Conservation (phyloP, 2,113 vertebrate genomes). For the Mungos mungo region DNA sequence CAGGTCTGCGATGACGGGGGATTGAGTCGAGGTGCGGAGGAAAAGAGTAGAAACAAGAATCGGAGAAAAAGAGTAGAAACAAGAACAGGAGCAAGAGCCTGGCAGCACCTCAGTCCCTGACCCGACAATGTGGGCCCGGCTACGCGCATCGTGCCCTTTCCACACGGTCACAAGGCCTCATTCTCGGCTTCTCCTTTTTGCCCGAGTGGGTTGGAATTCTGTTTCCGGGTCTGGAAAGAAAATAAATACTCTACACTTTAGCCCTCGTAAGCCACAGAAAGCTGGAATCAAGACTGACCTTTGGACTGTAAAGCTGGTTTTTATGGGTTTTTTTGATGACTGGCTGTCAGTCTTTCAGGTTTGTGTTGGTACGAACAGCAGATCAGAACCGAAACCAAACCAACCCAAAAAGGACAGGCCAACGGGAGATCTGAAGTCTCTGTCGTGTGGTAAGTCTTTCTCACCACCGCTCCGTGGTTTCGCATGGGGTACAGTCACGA, state of each 20-base stretch:
- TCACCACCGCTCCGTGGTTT: background rate
- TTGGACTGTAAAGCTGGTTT: background rate
- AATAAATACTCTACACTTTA: background rate
- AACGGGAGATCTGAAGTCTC: background rate
- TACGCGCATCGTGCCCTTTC: background rate
- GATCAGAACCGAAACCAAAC: background rate
- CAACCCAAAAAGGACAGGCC: background rate
- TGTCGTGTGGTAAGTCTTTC: background rate
- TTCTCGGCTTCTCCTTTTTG: background rate
- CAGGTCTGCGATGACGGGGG: background rate
- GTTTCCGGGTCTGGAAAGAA: background rate
- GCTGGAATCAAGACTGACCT: background rate
- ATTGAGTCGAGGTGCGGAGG: background rate
- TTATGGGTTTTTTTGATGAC: background rate
- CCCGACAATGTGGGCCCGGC: rapidly evolving
- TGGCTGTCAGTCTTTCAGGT: background rate
- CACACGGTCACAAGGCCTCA: background rate
- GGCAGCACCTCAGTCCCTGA: rapidly evolving
- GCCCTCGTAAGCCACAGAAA: background rate
- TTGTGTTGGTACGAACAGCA: background rate
- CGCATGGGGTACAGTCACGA: too few relatives aligned
- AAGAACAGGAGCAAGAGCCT: background rate
- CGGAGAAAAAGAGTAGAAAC: background rate
- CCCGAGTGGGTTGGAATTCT: background rate
- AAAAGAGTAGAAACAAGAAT: background rate